Conservation (phyloP, 2,797 vertebrate species). For the Gambusia yucatana region DNA sequence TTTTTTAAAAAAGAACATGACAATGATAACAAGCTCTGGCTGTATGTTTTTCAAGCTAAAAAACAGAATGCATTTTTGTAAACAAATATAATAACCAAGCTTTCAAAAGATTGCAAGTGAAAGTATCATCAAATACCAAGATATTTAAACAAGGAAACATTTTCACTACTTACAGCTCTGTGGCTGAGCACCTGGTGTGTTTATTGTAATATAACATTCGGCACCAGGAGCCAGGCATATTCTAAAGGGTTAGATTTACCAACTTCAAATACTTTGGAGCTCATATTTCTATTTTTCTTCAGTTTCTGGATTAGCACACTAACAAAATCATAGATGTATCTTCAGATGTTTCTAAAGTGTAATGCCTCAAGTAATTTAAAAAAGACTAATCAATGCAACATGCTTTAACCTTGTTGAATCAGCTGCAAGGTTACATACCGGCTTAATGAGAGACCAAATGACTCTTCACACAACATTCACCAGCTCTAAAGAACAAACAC, state of each 20-base stretch:
- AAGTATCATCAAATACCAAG: neutral
- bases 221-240: neutral
- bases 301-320: neutral
- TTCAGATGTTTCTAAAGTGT: neutral
- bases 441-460: conserved; percentile 24
- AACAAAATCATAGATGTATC: neutral
- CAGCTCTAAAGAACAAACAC: conserved; percentile 43
- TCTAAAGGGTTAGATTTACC: neutral
- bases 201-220: neutral
- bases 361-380: neutral
- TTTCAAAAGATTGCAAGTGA: neutral
- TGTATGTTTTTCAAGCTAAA: neutral
- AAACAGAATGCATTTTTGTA: too few relatives aligned
- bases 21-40: neutral
- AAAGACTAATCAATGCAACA: conserved; percentile 15
- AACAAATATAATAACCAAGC: too few relatives aligned
- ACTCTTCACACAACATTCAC: conserved; percentile 40
- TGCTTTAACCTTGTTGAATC: conserved; percentile 23
- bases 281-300: neutral
- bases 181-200: neutral
- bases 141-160: neutral
- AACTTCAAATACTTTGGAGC: neutral
- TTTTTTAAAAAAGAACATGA: neutral
- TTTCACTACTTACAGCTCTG: neutral
- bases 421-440: conserved; percentile 29